Evolutionary conservation across 2,888 invertebrate species (phyloP).

Genomic region (Girardia tigrina): DNA sequence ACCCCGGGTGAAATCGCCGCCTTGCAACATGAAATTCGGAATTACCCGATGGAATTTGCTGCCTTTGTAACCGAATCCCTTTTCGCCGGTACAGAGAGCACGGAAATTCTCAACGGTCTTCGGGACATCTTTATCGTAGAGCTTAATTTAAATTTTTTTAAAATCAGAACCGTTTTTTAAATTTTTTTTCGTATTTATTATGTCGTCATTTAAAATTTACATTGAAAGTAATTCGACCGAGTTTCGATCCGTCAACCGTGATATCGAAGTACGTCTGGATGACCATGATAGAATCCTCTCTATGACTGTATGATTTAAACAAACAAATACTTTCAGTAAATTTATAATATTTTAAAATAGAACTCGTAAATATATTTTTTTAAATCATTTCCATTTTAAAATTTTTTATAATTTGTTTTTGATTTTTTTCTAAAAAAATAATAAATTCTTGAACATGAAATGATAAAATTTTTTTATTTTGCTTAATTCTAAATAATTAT

Average conservation of each 20-base stretch:
- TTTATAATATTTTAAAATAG: not conserved
- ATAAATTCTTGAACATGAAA: no score
- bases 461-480: no score
- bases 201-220: not conserved
- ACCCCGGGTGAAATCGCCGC: conserved; percentile 47
- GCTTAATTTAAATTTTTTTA: not conserved
- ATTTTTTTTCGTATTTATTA: not conserved
- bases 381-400: no score
- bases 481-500: no score
- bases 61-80: conserved; percentile 47
- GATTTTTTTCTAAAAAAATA: no score
- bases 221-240: not conserved
- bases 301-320: not conserved
- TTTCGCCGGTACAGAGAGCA: conserved; percentile 49
- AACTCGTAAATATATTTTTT: no score
- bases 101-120: conserved; percentile 50
- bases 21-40: conserved; percentile 49
- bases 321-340: not conserved
- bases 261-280: not conserved
- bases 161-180: not conserved
- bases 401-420: no score
- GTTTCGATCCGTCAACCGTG: not conserved
- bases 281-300: not conserved
- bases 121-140: conserved; percentile 45
- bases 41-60: conserved; percentile 49